Conservation (phyloP, 1,140 invertebrate genomes). For the Parasteatoda tepidariorum region DNA sequence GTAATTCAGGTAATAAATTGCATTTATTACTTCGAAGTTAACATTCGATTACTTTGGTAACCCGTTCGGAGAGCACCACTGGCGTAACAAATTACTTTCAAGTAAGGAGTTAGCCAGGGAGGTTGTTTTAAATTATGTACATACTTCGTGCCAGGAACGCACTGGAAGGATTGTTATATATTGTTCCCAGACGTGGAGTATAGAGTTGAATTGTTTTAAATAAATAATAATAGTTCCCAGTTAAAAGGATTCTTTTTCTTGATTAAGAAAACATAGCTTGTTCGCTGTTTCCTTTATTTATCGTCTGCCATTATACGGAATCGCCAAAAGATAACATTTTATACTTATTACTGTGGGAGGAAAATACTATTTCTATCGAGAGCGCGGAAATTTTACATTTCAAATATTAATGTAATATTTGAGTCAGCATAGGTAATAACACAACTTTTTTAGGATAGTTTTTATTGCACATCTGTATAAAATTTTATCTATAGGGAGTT, state of each 20-base stretch:
- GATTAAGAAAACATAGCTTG: too few species aligned
- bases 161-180: not conserved
- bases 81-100: constrained; percentile 51
- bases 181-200: not conserved
- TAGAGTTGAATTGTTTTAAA: constrained; percentile 3
- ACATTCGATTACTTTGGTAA: constrained; percentile 49
- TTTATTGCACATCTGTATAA: too few species aligned
- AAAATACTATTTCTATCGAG: too few species aligned
- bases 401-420: too few species aligned
- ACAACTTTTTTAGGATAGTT: too few species aligned
- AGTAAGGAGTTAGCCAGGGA: constrained; percentile 20
- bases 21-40: constrained; percentile 57
- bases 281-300: not conserved
- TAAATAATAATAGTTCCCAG: constrained; percentile 17
- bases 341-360: too few species aligned
- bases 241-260: not conserved
- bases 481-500: too few species aligned
- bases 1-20: constrained; percentile 59
- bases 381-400: too few species aligned
- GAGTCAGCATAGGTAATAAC: too few species aligned
- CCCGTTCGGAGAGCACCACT: not conserved
- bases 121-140: constrained; percentile 50
- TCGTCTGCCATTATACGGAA: not conserved
- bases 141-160: not conserved
- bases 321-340: not conserved